Evolutionary conservation across 1,140 invertebrate species (phyloP).

Genomic region (Cydia strobilella): DNA sequence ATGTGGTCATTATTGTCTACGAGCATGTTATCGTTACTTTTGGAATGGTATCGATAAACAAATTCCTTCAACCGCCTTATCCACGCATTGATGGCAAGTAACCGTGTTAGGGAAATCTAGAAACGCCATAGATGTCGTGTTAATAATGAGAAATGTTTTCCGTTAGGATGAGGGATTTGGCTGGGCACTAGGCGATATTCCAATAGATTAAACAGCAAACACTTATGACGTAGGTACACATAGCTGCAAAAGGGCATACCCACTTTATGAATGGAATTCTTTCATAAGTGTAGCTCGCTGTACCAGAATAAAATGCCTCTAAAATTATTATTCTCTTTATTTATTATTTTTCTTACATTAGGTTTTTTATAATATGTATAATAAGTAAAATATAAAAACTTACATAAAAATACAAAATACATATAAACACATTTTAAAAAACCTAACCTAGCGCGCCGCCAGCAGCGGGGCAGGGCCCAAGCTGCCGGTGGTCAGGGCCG

Average conservation of each 20-base stretch:
- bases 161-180: conserved; percentile 35
- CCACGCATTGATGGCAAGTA: neutral
- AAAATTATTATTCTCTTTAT: too few relatives aligned
- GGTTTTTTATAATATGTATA: too few relatives aligned
- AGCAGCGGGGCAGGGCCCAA: too few relatives aligned
- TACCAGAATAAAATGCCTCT: too few relatives aligned
- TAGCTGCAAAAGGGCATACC: neutral
- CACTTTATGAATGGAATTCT: too few relatives aligned
- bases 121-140: conserved; percentile 35
- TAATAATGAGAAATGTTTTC: conserved; percentile 40
- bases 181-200: conserved; percentile 4
- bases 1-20: conserved; percentile 3
- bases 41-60: conserved; percentile 13
- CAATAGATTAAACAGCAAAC: neutral
- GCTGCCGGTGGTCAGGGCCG: too few relatives aligned
- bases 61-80: conserved; percentile 4
- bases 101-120: conserved; percentile 14
- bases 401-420: too few relatives aligned
- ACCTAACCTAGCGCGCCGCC: too few relatives aligned
- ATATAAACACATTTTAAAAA: too few relatives aligned
- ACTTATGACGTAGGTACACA: neutral
- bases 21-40: neutral
- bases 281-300: too few relatives aligned
- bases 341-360: too few relatives aligned
- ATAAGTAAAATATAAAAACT: too few relatives aligned